Conservation (phyloP, 2,113 vertebrate genomes). For the Dolichallabes microphthalmus region DNA sequence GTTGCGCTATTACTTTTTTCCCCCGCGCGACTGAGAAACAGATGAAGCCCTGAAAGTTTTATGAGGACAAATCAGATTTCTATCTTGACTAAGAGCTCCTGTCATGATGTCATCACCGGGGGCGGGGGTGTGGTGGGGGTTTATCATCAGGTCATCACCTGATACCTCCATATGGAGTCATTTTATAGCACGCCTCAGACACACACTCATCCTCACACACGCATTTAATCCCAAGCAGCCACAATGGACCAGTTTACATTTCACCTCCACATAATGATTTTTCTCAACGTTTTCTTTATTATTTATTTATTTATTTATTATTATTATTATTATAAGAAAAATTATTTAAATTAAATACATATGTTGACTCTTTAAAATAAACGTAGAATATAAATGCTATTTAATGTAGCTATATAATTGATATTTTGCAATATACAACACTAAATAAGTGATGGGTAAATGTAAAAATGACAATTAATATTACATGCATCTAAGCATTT, state of each 20-base stretch:
- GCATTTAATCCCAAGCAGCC: neutral
- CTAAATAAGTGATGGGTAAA: no score
- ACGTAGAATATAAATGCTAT: neutral
- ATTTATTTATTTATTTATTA: neutral
- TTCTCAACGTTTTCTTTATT: neutral
- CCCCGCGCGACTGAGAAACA: slow-evolving; percentile 20
- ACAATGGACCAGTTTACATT: neutral
- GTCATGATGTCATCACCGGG: slow-evolving; percentile 58
- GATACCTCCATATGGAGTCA: slow-evolving; percentile 43
- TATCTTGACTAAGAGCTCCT: slow-evolving; percentile 43
- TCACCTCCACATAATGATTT: neutral
- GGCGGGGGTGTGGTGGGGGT: neutral
- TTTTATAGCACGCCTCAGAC: neutral
- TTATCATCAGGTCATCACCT: slow-evolving; percentile 44
- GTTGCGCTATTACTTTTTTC: slow-evolving; percentile 9
- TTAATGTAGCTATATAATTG: neutral
- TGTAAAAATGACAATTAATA: neutral
- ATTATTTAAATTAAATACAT: neutral
- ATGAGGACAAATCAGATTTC: slow-evolving; percentile 61
- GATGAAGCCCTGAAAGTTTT: slow-evolving; percentile 60
- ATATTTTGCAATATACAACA: neutral
- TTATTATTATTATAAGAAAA: neutral
- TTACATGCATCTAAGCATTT: neutral
- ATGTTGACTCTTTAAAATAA: neutral
- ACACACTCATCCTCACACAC: neutral